Conservation (phyloP, 2,113 vertebrate species). For the Muscicapa adusta region DNA sequence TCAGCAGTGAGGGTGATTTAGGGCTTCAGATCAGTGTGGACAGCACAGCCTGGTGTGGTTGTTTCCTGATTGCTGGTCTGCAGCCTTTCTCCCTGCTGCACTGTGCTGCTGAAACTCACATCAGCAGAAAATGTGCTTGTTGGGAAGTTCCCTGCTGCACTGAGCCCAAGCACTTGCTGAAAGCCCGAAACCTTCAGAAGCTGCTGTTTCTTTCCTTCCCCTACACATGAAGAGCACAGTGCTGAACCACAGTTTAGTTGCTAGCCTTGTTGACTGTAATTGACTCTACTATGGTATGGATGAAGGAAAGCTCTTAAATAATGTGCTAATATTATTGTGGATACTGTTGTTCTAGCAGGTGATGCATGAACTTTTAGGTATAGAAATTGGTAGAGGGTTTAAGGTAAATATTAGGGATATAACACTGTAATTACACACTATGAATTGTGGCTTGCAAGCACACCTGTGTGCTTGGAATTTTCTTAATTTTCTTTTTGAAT, state of each 20-base stretch:
- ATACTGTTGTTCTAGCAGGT: background rate
- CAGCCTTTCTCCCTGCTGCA: background rate
- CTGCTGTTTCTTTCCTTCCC: background rate
- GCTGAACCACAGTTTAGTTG: background rate
- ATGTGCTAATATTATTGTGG: background rate
- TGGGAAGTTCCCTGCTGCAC: background rate
- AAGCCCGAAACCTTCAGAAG: background rate
- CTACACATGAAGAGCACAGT: rapidly evolving
- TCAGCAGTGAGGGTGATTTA: background rate
- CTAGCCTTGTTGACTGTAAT: background rate
- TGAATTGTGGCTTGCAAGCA: background rate
- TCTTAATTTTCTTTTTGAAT: background rate
- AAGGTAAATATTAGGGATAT: background rate
- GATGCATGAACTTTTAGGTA: rapidly evolving
- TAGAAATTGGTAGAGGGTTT: background rate
- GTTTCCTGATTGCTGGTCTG: background rate
- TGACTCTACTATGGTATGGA: background rate
- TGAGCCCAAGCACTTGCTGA: background rate
- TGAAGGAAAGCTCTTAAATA: background rate
- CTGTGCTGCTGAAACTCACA: background rate
- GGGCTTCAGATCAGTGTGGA: background rate
- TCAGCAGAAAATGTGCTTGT: background rate
- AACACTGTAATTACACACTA: background rate
- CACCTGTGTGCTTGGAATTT: background rate
- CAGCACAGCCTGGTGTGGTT: rapidly evolving